phyloP scores from a whole-genome alignment of 2,113 vertebrate species.

The Vireo altiloquus region DNA sequence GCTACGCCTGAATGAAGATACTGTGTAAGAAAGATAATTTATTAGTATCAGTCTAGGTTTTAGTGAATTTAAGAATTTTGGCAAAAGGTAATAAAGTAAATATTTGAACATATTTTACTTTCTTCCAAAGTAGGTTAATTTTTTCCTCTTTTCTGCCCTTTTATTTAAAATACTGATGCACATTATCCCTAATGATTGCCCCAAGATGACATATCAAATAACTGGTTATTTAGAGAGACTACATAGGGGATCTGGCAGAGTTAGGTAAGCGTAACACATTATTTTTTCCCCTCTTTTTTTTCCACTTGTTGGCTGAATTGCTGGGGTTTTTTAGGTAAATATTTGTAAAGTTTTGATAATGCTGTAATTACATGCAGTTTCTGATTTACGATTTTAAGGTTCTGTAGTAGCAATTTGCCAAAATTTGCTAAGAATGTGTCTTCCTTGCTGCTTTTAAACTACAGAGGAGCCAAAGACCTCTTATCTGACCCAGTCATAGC shows the following conservation, averaged over 20 bases:
- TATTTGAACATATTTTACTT: background rate
- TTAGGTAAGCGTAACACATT: background rate
- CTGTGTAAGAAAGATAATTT: background rate
- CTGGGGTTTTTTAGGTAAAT: background rate
- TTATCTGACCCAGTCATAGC: background rate
- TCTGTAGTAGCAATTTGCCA: background rate
- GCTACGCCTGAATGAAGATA: background rate
- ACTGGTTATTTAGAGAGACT: background rate
- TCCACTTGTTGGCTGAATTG: background rate
- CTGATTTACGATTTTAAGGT: background rate
- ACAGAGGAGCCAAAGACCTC: background rate
- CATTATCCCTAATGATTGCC: background rate
- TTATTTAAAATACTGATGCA: background rate
- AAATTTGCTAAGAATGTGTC: background rate
- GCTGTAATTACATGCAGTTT: background rate
- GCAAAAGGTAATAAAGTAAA: background rate
- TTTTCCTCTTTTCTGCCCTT: background rate
- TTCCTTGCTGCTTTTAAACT: background rate
- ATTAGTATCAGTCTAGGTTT: background rate
- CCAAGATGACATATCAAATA: background rate
- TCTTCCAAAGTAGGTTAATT: background rate
- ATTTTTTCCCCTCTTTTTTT: background rate
- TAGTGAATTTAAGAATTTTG: background rate
- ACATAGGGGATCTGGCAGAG: background rate
- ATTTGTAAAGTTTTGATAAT: background rate